phyloP scores from a whole-genome alignment of 2,888 invertebrate genomes.

The Myopa tessellatipennis region DNA sequence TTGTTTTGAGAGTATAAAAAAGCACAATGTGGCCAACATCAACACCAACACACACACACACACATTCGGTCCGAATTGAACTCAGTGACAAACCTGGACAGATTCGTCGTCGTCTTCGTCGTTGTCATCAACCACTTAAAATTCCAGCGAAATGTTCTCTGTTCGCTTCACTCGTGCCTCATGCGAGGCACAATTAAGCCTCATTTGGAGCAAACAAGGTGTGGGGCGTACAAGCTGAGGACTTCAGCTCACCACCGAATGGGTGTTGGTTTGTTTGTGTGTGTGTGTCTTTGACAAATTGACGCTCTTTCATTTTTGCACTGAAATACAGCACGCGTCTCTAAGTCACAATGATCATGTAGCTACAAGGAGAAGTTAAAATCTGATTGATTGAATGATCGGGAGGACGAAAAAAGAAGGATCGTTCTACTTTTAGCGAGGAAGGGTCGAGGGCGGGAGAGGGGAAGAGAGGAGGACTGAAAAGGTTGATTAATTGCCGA shows the following conservation, averaged over 20 bases:
- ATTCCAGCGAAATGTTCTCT: constrained; percentile 35
- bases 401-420: not conserved
- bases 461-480: constrained; percentile 7
- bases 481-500: constrained; percentile 35
- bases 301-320: constrained; percentile 62
- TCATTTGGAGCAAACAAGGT: constrained; percentile 26
- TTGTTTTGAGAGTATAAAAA: constrained; percentile 10
- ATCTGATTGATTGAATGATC: constrained; percentile 28
- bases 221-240: not conserved
- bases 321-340: constrained; percentile 27
- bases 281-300: constrained; percentile 62
- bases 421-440: not conserved
- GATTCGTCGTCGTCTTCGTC: not conserved
- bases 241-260: not conserved
- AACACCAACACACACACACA: not conserved
- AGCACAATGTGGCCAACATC: not conserved
- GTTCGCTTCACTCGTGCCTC: not conserved
- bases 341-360: constrained; percentile 2
- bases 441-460: not conserved
- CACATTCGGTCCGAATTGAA: not conserved
- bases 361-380: not conserved
- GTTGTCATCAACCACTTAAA: constrained; percentile 33
- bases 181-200: constrained; percentile 27
- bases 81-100: not conserved
- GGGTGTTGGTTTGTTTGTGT: constrained; percentile 12